Conservation (phyloP, 2,113 vertebrate species). For the Callospermophilus lateralis region DNA sequence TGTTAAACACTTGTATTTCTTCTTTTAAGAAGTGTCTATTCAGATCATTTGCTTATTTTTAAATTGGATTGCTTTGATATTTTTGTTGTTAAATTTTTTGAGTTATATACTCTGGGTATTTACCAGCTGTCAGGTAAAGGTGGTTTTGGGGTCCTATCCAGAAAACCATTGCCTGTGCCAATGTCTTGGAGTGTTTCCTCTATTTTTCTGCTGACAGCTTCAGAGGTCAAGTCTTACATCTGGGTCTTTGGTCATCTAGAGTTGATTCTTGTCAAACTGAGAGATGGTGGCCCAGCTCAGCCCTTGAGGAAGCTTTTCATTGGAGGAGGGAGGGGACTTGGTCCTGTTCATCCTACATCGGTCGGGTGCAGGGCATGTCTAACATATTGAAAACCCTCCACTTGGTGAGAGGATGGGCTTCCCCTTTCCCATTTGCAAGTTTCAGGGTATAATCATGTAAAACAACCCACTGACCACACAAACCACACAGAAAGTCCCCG, state of each 20-base stretch:
- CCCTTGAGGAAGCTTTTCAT: neutral
- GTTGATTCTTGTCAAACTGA: neutral
- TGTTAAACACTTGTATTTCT: too few species aligned
- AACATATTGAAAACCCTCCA: too few species aligned
- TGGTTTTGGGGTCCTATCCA: neutral
- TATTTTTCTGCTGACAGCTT: neutral
- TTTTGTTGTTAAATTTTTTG: neutral
- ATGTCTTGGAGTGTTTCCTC: neutral
- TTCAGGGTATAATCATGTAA: neutral
- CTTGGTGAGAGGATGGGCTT: neutral
- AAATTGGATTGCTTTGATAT: neutral
- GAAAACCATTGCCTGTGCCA: neutral
- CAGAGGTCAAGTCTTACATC: neutral
- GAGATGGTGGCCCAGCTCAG: neutral
- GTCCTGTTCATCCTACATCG: too few species aligned
- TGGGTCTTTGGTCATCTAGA: too few species aligned
- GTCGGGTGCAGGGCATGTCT: too few species aligned
- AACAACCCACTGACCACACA: rapidly evolving
- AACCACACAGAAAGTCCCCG: neutral
- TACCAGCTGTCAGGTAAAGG: neutral
- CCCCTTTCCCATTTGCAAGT: neutral
- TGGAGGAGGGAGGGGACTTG: neutral
- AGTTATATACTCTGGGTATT: neutral
- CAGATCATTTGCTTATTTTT: neutral
- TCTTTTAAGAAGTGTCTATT: too few species aligned